These are phyloP conservation scores for Drusus annulatus DNA, from an alignment of 1,140 invertebrate species.

Conservation along the genomic window DNA sequence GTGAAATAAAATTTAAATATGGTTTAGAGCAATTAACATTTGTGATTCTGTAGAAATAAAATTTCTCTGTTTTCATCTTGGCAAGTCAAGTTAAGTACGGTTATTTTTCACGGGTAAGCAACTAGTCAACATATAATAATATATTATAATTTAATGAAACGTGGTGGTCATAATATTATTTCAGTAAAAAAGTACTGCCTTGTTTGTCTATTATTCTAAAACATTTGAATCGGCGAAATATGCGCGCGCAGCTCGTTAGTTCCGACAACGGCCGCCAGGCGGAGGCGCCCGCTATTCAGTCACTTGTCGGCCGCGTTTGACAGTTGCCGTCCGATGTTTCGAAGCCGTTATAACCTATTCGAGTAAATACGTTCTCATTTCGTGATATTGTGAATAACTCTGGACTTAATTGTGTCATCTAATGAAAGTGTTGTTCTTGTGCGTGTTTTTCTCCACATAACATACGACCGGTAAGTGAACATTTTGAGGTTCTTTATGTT, in stretches of 20 bases:
- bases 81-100: no score
- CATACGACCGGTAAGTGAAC: not conserved
- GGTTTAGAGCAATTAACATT: no score
- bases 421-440: not conserved
- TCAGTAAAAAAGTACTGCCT: no score
- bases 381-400: slow-evolving; percentile 34
- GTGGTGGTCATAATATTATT: no score
- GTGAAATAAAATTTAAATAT: no score
- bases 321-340: slow-evolving; percentile 12
- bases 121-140: no score
- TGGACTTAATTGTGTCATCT: not conserved
- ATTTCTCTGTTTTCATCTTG: no score
- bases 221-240: not conserved
- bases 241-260: slow-evolving; percentile 37
- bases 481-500: slow-evolving; percentile 4
- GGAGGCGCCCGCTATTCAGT: slow-evolving; percentile 20
- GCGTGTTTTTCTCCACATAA: not conserved
- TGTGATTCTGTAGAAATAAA: no score
- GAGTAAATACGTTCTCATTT: slow-evolving; percentile 3
- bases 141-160: no score
- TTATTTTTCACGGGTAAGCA: no score
- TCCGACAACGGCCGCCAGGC: slow-evolving; percentile 7
- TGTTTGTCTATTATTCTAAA: no score
- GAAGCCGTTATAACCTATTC: slow-evolving; percentile 24
- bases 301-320: slow-evolving; percentile 45